phyloP scores from a whole-genome alignment of 2,113 vertebrate genomes.

The Amblyornis subalaris region DNA sequence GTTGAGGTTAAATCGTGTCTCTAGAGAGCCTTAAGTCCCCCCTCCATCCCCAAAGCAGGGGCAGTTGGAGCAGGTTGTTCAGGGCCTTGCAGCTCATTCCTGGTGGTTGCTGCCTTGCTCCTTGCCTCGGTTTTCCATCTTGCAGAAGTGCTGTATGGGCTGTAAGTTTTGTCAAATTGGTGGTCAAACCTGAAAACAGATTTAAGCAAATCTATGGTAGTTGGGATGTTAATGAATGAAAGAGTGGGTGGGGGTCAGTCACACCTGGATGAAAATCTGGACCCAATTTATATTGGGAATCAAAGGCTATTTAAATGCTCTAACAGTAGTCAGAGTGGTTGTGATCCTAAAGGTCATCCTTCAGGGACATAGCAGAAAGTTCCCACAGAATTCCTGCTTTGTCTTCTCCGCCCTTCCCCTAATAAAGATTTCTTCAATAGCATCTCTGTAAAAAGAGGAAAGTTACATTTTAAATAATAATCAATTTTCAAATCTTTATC shows the following conservation, averaged over 20 bases:
- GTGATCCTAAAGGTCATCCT: background rate
- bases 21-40: background rate
- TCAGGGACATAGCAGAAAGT: background rate
- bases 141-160: too few species aligned
- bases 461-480: conserved; percentile 17
- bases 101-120: too few species aligned
- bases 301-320: background rate
- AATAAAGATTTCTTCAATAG: background rate
- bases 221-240: background rate
- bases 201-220: background rate
- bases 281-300: background rate
- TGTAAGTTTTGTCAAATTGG: background rate
- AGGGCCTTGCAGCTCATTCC: background rate
- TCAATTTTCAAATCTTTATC: background rate
- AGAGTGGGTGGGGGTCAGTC: background rate
- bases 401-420: background rate
- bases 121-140: too few species aligned
- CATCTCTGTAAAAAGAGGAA: background rate
- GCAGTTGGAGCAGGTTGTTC: background rate
- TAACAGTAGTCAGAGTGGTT: background rate
- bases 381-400: background rate
- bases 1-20: background rate
- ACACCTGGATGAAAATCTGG: background rate
- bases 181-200: background rate
- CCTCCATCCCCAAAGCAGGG: background rate